These are phyloP conservation scores for Mormoops blainvillei DNA, from an alignment of 2,113 vertebrate species.

Conservation along the genomic window DNA sequence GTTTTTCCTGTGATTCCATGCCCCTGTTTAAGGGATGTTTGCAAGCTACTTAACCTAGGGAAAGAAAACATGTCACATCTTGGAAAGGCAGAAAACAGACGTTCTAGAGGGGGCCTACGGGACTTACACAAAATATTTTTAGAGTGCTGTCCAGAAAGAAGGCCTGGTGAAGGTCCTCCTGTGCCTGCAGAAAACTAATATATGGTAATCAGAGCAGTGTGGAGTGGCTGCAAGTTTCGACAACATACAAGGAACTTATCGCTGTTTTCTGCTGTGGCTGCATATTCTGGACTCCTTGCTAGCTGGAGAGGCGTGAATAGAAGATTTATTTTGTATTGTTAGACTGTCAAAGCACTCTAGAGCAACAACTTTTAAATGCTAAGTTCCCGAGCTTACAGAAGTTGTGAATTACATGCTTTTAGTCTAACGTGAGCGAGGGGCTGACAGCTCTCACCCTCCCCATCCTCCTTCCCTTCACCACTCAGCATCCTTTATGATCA, in stretches of 20 bases:
- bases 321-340: conserved; percentile 84
- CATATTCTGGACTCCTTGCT: conserved; percentile 73
- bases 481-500: not conserved
- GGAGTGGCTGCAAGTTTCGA: conserved; percentile 64
- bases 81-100: not conserved
- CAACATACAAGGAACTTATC: conserved; percentile 75
- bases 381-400: conserved; percentile 71
- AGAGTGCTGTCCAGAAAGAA: conserved; percentile 37
- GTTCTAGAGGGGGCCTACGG: not conserved
- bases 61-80: not conserved
- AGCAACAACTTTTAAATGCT: conserved; percentile 79
- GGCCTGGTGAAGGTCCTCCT: conserved; percentile 46
- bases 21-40: conserved; percentile 17
- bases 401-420: conserved; percentile 77
- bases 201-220: conserved; percentile 74
- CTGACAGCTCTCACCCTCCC: conserved; percentile 42
- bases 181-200: conserved; percentile 70
- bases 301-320: conserved; percentile 77
- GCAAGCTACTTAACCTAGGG: not conserved
- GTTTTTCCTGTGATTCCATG: not conserved
- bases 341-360: conserved; percentile 78
- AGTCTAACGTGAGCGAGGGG: conserved; percentile 1
- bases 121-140: conserved; percentile 34
- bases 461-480: not conserved
- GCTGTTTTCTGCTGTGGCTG: conserved; percentile 73